Evolutionary conservation across 2,888 invertebrate genomes (phyloP).

Genomic region (Hirtodrosophila duncani): DNA sequence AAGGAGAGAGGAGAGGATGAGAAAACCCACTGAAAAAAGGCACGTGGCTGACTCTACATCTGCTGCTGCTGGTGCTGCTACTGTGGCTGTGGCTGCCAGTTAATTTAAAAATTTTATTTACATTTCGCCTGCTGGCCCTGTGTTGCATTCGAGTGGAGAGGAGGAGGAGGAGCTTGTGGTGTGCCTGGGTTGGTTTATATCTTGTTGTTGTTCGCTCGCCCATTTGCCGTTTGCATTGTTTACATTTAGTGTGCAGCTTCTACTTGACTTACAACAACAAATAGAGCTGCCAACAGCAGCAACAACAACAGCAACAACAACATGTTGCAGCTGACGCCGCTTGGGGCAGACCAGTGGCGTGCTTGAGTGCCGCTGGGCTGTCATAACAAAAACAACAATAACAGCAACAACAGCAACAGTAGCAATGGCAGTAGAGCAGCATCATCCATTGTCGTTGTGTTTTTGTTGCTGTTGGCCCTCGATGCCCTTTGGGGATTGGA

Average conservation of each 20-base stretch:
- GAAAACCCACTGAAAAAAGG: not conserved
- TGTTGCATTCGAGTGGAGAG: slow-evolving; percentile 10
- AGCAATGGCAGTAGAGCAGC: slow-evolving; percentile 31
- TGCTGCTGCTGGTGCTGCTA: slow-evolving; percentile 1
- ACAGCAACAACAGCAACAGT: slow-evolving; percentile 3
- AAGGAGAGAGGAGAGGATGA: not conserved
- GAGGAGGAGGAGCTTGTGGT: not conserved
- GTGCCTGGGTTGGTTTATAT: not conserved
- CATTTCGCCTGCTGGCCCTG: slow-evolving; percentile 54
- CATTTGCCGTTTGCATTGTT: slow-evolving; percentile 47
- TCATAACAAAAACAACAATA: slow-evolving; percentile 50
- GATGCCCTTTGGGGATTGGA: slow-evolving; percentile 17
- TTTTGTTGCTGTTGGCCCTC: slow-evolving; percentile 45
- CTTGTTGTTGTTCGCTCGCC: slow-evolving; percentile 7
- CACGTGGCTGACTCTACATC: slow-evolving; percentile 10
- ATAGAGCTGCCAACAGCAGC: slow-evolving; percentile 5
- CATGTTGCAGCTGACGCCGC: slow-evolving; percentile 59
- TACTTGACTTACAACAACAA: slow-evolving; percentile 59
- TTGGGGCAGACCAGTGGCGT: slow-evolving; percentile 15
- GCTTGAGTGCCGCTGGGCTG: slow-evolving; percentile 39
- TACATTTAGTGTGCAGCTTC: slow-evolving; percentile 63
- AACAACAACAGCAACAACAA: slow-evolving; percentile 13
- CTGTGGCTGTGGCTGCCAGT: slow-evolving; percentile 55
- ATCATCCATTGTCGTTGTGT: slow-evolving; percentile 41
- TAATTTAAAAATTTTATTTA: slow-evolving; percentile 65